phyloP scores from a whole-genome alignment of 1,140 invertebrate genomes.

The Drosophila nigromelanica region DNA sequence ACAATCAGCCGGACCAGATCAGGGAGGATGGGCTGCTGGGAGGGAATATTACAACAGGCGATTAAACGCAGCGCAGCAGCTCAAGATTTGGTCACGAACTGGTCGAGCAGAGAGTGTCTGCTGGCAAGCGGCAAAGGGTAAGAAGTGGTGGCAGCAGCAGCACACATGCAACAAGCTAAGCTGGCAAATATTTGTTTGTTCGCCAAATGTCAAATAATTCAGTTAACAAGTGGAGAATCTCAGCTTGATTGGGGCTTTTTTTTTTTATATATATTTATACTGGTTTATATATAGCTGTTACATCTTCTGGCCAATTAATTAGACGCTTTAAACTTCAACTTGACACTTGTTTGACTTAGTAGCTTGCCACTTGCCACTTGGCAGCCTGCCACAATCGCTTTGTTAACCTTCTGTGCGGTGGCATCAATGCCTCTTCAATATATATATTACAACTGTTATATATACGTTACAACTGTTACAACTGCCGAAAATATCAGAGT shows the following conservation, averaged over 20 bases:
- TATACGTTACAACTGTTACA: no score
- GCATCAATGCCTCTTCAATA: conserved; percentile 15
- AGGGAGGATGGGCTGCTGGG: not conserved
- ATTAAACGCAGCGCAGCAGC: conserved; percentile 2
- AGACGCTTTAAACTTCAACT: conserved; percentile 80
- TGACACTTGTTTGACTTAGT: conserved; percentile 56
- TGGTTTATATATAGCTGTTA: conserved; percentile 16
- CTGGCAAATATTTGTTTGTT: conserved; percentile 2
- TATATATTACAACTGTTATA: no score
- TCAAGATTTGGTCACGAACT: conserved; percentile 68
- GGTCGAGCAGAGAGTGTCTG: conserved; percentile 10
- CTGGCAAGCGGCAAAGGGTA: no score
- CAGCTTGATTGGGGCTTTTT: conserved; percentile 36
- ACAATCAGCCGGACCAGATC: not conserved
- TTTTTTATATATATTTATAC: conserved; percentile 44
- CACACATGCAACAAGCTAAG: conserved; percentile 18
- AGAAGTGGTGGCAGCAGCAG: conserved; percentile 2
- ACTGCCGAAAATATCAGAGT: conserved; percentile 73
- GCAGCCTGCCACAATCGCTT: conserved; percentile 28
- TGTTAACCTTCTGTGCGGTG: conserved; percentile 61
- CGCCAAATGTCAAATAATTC: conserved; percentile 71
- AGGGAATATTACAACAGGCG: not conserved
- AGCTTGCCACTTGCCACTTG: conserved; percentile 19
- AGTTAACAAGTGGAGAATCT: conserved; percentile 24
- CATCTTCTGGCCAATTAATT: conserved; percentile 44